These are phyloP conservation scores for Zaprionus ghesquierei DNA, from an alignment of 1,140 invertebrate genomes.

Conservation along the genomic window DNA sequence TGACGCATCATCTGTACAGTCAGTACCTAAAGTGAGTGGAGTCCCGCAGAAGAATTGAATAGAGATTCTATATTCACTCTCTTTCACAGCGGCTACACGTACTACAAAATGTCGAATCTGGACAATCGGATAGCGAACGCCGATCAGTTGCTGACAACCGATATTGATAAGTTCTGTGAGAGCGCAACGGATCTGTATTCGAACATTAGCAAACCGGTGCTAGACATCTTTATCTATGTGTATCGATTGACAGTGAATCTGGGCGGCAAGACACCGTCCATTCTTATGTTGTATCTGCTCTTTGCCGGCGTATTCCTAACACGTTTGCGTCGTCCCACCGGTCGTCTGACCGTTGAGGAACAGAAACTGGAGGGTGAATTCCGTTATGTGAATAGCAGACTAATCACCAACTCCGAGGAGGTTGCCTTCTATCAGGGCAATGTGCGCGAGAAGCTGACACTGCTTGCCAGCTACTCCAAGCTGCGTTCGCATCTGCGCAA, in stretches of 20 bases:
- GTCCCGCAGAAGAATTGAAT: not conserved
- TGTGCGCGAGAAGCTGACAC: conserved; percentile 92
- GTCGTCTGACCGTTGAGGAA: conserved; percentile 93
- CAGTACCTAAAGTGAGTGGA: conserved; percentile 95
- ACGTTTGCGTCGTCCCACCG: conserved; percentile 92
- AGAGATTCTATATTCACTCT: not conserved
- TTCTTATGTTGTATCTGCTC: conserved; percentile 93
- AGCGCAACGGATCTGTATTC: conserved; percentile 97
- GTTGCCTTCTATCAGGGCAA: conserved; percentile 98
- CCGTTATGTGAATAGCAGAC: conserved; percentile 96
- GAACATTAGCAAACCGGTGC: conserved; percentile 97
- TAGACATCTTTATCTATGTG: conserved; percentile 97
- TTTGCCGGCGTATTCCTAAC: conserved; percentile 92
- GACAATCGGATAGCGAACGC: conserved; percentile 97
- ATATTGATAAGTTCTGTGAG: conserved; percentile 98
- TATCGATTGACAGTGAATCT: conserved; percentile 93
- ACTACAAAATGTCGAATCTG: conserved; percentile 98
- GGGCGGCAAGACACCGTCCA: conserved; percentile 92
- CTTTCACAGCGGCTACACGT: conserved; percentile 93
- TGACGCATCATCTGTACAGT: conserved; percentile 93
- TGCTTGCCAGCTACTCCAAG: conserved; percentile 94
- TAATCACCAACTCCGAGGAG: conserved; percentile 99
- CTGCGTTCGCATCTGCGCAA: conserved; percentile 94
- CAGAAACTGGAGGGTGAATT: conserved; percentile 99
- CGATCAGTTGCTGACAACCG: conserved; percentile 97